phyloP scores from a whole-genome alignment of 1,140 invertebrate genomes.

The Temnothorax longispinosus region DNA sequence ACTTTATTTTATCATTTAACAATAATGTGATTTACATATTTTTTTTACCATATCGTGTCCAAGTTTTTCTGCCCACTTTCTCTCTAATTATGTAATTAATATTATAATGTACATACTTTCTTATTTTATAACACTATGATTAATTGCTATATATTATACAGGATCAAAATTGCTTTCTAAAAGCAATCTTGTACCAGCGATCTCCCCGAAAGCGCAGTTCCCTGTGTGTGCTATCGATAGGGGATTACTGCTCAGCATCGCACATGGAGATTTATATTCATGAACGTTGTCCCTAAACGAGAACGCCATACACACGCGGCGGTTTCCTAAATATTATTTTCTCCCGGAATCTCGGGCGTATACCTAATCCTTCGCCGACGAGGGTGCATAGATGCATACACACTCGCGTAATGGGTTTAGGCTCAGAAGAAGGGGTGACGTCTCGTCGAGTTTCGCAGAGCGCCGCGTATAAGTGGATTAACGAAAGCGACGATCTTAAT shows the following conservation, averaged over 20 bases:
- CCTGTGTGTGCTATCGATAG: not conserved
- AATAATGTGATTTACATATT: not conserved
- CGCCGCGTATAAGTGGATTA: slow-evolving; percentile 73
- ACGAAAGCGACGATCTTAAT: slow-evolving; percentile 69
- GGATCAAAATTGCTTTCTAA: slow-evolving; percentile 7
- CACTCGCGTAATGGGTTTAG: slow-evolving; percentile 52
- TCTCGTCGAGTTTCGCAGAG: slow-evolving; percentile 51
- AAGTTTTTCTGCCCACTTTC: not conserved
- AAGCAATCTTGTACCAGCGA: slow-evolving; percentile 8
- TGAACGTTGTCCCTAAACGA: slow-evolving; percentile 43
- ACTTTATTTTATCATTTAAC: not conserved
- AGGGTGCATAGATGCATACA: slow-evolving; percentile 51
- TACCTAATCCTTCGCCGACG: slow-evolving; percentile 27
- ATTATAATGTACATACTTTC: no score
- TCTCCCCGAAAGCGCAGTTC: not conserved
- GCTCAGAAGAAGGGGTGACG: slow-evolving; percentile 11
- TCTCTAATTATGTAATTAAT: slow-evolving; percentile 12
- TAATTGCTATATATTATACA: slow-evolving; percentile 6
- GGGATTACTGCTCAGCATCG: slow-evolving; percentile 39
- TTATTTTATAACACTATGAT: not conserved
- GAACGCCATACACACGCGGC: not conserved
- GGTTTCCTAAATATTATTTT: slow-evolving; percentile 67
- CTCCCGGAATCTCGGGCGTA: slow-evolving; percentile 51
- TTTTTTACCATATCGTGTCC: not conserved
- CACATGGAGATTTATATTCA: slow-evolving; percentile 67